phyloP scores from a whole-genome alignment of 2,797 vertebrate species.

The Semaprochilodus insignis region DNA sequence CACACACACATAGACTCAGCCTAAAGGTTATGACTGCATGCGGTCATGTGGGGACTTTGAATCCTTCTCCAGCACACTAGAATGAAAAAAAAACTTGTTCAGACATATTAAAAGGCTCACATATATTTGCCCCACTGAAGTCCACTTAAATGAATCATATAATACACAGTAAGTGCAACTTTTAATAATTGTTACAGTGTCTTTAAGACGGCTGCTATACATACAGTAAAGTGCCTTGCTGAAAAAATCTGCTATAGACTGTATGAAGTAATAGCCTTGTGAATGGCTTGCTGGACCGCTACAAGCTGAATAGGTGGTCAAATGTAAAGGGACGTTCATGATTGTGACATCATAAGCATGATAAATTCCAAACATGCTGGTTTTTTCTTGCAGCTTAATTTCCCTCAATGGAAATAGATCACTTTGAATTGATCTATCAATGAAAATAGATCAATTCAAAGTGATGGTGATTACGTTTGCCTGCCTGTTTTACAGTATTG shows the following conservation, averaged over 20 bases:
- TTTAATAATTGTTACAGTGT: neutral
- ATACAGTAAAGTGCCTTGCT: neutral
- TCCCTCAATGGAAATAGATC: no score
- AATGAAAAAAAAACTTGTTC: neutral
- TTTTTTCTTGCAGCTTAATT: neutral
- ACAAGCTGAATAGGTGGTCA: neutral
- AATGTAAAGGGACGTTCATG: neutral
- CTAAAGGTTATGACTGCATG: conserved; percentile 29
- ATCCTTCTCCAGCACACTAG: conserved; percentile 5
- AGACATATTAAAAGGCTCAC: conserved; percentile 5
- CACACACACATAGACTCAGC: conserved; percentile 48
- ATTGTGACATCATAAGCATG: neutral
- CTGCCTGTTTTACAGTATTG: no score
- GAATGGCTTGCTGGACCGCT: neutral
- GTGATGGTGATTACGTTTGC: no score
- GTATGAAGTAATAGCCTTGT: neutral
- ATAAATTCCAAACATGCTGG: neutral
- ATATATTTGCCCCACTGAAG: no score
- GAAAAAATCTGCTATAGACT: neutral
- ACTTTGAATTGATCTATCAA: no score
- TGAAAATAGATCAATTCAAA: no score
- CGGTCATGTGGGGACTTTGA: neutral
- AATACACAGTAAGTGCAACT: no score
- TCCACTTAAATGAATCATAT: no score
- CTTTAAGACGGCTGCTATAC: neutral